A percentile compares a stretch with the other conserved stretches of the same genome.
Conservation (phyloP, 2,797 vertebrate species). For the Paguma larvata region DNA sequence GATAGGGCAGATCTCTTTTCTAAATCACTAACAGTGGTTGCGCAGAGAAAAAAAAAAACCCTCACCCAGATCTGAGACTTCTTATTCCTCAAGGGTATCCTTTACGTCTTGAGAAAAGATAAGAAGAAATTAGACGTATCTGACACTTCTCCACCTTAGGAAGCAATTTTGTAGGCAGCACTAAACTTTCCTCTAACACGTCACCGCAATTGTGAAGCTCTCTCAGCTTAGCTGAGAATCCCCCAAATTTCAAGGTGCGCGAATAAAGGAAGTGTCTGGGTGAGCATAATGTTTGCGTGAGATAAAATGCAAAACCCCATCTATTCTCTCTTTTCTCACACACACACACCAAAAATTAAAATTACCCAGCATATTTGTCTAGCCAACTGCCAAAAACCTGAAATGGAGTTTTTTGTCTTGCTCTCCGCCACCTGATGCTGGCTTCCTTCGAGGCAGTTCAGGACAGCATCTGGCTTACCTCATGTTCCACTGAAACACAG, state of each 20-base stretch:
- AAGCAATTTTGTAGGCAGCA: conserved; percentile 42
- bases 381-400: conserved; percentile 82
- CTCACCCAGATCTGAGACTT: conserved; percentile 54
- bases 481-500: conserved; percentile 56
- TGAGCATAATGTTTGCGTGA: conserved; percentile 83
- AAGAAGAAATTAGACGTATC: conserved; percentile 45
- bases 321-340: conserved; percentile 57
- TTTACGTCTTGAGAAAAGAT: conserved; percentile 48
- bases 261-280: conserved; percentile 72
- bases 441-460: conserved; percentile 73
- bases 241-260: conserved; percentile 75
- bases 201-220: not conserved
- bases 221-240: conserved; percentile 57
- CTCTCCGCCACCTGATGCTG: conserved; percentile 68
- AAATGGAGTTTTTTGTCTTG: conserved; percentile 72
- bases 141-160: conserved; percentile 10
- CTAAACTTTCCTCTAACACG: conserved; percentile 67
- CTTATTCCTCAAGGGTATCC: not conserved
- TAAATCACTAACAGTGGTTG: not conserved
- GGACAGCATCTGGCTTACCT: conserved; percentile 80
- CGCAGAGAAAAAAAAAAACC: conserved; percentile 64
- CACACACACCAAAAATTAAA: conserved; percentile 25
- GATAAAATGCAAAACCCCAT: conserved; percentile 84
- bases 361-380: conserved; percentile 74
- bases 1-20: not conserved